Evolutionary conservation across 2,797 vertebrate genomes (phyloP), one percentile per base, ranked within the genome.

Genomic region (Hylomyscus alleni): DNA sequence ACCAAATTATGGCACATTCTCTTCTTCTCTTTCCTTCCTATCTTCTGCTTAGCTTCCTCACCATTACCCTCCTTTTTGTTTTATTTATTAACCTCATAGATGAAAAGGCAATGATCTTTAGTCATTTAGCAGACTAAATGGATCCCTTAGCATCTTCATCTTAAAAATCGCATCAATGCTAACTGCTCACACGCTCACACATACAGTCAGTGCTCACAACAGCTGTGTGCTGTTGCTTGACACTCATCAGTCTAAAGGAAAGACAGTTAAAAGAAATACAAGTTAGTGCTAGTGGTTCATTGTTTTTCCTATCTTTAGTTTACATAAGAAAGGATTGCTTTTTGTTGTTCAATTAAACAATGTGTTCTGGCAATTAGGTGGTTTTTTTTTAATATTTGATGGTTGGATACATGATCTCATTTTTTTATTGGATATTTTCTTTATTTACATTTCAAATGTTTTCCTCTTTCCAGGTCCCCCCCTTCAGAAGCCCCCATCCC

Each of bases 221-320:
- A 87, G 81, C 58, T 4, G 10, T 3, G 8, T 76, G n/a, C 19
- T 54, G 1, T 60, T 58, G 60, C 77, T 34, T 73, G 85, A 9
- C n/a, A 50, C 62, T 94, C 20, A 6, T 67, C 34, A 77, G 72
- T 90, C 76, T 85, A 94, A 91, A 90, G 31, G 17, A 91, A 89
- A 83, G 73, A 29, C 19, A 5, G 60, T 94, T 88, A 58, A 89
- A 91, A 14, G 62, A 94, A 93, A 88, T 60, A 56, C 22, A 93
- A 54, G 56, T 73, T 80, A 60, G 11, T 89, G 72, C 44, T 76
- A 26, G 52, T 91, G 92, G 65, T 76, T 90, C 19, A 47, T 67
- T 85, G 65, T 62, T 93, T 65, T 77, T 93, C 65, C 10, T 72
- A 40, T 19, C 78, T 60, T 95, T 95, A 20, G 62, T 93, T 95